Base-by-base conservation (phyloP, 2,797 vertebrate genomes). In the Sorex maritimensis region DNA sequence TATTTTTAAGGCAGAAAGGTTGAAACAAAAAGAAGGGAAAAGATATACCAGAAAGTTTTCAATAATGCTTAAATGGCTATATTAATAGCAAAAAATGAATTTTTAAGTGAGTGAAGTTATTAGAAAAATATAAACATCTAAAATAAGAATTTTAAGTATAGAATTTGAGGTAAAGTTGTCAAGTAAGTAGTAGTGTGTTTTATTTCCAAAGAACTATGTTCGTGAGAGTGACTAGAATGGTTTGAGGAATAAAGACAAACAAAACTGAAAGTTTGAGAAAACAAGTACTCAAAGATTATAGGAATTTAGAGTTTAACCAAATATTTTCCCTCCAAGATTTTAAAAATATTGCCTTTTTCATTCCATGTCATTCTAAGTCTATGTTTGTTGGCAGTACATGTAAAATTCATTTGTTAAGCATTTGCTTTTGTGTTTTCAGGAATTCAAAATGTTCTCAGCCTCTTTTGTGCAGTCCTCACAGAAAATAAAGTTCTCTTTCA, bases 401-500 rank as follows among this genome's bases (percentile, higher is more conserved):
- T 88, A 92, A 61, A 95, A 67, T 92, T 67, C 15, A 86, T 84
- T 80, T 93, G 15, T 19, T 92, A 95, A 93, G 28, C n/a, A n/a
- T 83, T 81, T 92, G 63, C 61, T 97, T 96, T 95, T 96, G 88
- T 96, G 94, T 97, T 98, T 98, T 46, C 97, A 99, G 99, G 99
- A 96, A 99, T 99, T 97, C 99, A 99, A 97, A 99, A 99, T 89
- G 99, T 99, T 81, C 98, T 99, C 78, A 99, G 98, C 97, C 98
- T 99, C 63, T 99, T 99, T 94, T 99, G 99, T 98, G 99, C 99
- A 0, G 99, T 99, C 96, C 98, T 99, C 97, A 99, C 99, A 4
- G 99, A 99, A 97, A 99, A 99, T 97, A 99, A 99, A 95, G 98
- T 99, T 98, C 98, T 99, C 83, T 99, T 99, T 97, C 99, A 99